Evolutionary conservation across 2,888 invertebrate species (phyloP).

Genomic region (Agriotes lineatus): DNA sequence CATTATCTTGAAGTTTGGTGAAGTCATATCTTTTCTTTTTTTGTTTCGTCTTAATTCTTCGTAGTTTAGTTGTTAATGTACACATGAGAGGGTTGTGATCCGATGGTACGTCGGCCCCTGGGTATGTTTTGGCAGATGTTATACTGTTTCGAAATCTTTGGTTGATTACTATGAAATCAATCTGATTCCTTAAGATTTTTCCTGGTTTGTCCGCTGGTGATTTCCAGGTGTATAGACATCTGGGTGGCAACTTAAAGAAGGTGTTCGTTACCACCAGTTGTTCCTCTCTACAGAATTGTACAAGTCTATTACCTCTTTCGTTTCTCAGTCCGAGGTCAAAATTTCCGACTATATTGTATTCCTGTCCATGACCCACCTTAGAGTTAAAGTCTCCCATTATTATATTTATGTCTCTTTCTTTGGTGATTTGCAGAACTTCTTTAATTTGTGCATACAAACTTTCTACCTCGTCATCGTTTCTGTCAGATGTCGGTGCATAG

Average conservation of each 20-base stretch:
- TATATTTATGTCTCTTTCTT: not conserved
- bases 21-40: not conserved
- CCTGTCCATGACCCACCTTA: not conserved
- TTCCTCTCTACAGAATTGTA: not conserved
- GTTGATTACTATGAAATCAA: constrained; percentile 36
- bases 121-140: constrained; percentile 28
- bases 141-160: constrained; percentile 32
- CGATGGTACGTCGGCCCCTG: constrained; percentile 29
- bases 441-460: not conserved
- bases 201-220: not conserved
- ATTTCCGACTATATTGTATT: not conserved
- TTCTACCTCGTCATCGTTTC: not conserved
- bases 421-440: not conserved
- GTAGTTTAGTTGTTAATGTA: constrained; percentile 19
- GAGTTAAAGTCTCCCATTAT: too few relatives aligned
- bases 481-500: not conserved
- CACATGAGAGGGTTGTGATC: constrained; percentile 33
- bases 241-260: not conserved
- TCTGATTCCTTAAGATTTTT: constrained; percentile 26
- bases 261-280: not conserved
- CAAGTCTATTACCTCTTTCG: not conserved
- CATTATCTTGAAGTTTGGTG: not conserved
- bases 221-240: not conserved
- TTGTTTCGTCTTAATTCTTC: too few relatives aligned
- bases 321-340: not conserved